phyloP scores from a whole-genome alignment of 2,113 vertebrate genomes.

The Pycnonotus jocosus region DNA sequence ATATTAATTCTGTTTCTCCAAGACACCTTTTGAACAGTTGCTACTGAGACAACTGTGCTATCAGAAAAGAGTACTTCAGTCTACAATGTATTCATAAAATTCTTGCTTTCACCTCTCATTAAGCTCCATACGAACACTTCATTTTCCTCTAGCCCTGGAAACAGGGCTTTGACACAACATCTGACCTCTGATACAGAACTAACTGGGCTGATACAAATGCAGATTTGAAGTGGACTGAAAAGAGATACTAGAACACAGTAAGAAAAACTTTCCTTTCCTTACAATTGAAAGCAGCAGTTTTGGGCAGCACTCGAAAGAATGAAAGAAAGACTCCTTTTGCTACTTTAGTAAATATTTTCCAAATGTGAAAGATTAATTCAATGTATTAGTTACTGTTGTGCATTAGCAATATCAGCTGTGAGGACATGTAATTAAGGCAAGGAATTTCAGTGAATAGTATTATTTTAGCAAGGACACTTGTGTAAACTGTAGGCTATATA shows the following conservation, averaged over 20 bases:
- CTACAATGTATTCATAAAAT: neutral
- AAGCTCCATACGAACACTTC: neutral
- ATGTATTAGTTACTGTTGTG: neutral
- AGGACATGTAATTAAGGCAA: neutral
- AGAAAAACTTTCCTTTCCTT: neutral
- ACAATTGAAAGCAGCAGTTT: neutral
- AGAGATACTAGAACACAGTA: neutral
- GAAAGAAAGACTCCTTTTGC: neutral
- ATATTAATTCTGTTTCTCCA: neutral
- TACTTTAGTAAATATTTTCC: neutral
- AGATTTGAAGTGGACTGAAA: neutral
- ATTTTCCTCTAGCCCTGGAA: neutral
- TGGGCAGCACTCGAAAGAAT: neutral
- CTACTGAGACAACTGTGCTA: neutral
- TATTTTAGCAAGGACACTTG: neutral
- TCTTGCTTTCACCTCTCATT: neutral
- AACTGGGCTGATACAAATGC: neutral
- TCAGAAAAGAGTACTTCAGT: neutral
- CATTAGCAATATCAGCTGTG: neutral
- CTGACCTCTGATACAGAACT: neutral
- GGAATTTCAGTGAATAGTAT: neutral
- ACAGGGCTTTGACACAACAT: neutral
- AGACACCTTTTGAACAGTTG: neutral
- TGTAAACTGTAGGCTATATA: neutral
- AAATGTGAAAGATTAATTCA: neutral